phyloP scores from a whole-genome alignment of 2,797 vertebrate species.

The Pangasius macronema region DNA sequence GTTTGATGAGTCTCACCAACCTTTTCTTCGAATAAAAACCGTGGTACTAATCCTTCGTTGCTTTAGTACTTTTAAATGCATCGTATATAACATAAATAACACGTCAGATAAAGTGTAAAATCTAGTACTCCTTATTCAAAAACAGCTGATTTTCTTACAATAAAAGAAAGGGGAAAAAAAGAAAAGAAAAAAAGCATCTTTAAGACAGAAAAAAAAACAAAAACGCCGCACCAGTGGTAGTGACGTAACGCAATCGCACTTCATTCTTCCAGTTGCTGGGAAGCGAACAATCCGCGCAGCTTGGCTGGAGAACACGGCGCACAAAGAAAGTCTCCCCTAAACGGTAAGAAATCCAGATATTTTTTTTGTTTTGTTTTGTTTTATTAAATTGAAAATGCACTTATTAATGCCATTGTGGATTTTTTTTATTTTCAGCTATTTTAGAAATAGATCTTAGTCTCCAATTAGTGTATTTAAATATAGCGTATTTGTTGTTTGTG shows the following conservation, averaged over 20 bases:
- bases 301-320: constrained; percentile 15
- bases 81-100: neutral
- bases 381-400: neutral
- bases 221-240: constrained; percentile 4
- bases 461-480: neutral
- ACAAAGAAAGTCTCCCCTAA: neutral
- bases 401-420: neutral
- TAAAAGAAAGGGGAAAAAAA: neutral
- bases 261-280: constrained; percentile 37
- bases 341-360: constrained; percentile 37
- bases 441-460: too few relatives aligned
- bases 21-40: neutral
- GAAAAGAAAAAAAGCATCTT: neutral
- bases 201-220: neutral
- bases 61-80: neutral
- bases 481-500: too few relatives aligned
- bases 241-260: constrained; percentile 52
- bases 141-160: neutral
- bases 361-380: neutral
- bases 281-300: constrained; percentile 33
- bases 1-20: neutral
- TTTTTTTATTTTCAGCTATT: neutral
- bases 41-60: neutral
- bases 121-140: neutral
- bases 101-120: neutral